These are phyloP conservation scores for Eidolon dupreanum DNA, from an alignment of 2,797 vertebrate species.

Conservation along the genomic window DNA sequence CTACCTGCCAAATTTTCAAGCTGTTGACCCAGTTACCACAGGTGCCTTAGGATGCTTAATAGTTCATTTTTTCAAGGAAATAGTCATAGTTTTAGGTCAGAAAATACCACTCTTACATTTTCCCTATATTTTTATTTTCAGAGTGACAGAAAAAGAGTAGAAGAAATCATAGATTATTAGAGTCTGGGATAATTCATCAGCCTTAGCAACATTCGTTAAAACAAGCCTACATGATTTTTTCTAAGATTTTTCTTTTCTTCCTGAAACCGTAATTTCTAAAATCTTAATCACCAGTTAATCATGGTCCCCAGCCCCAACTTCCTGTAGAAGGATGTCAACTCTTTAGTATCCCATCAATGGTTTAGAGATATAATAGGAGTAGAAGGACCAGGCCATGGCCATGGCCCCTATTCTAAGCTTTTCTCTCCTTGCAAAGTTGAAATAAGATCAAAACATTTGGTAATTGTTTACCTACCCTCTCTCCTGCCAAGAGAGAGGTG, in stretches of 20 bases:
- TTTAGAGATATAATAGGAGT: neutral
- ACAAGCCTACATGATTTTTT: neutral
- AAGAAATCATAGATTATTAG: neutral
- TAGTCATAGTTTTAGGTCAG: neutral
- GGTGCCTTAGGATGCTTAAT: neutral
- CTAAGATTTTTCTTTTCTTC: neutral
- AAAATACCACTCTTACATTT: neutral
- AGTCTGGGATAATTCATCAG: neutral
- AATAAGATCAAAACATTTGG: neutral
- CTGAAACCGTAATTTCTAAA: neutral
- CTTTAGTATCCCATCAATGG: neutral
- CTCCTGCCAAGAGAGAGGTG: neutral
- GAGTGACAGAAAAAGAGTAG: neutral
- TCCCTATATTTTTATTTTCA: neutral
- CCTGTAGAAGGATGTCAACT: neutral
- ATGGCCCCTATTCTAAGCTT: neutral
- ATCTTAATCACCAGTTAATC: neutral
- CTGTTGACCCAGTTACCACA: neutral
- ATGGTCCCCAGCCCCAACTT: neutral
- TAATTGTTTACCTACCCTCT: neutral
- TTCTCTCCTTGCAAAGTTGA: neutral
- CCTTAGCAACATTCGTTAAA: neutral
- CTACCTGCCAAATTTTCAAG: neutral
- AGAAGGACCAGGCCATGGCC: neutral
- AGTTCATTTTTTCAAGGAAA: neutral